Percentiles rank a stretch among this genome's conserved stretches.
Evolutionary conservation across 2,113 vertebrate genomes (phyloP).

Genomic region (Trichechus manatus): DNA sequence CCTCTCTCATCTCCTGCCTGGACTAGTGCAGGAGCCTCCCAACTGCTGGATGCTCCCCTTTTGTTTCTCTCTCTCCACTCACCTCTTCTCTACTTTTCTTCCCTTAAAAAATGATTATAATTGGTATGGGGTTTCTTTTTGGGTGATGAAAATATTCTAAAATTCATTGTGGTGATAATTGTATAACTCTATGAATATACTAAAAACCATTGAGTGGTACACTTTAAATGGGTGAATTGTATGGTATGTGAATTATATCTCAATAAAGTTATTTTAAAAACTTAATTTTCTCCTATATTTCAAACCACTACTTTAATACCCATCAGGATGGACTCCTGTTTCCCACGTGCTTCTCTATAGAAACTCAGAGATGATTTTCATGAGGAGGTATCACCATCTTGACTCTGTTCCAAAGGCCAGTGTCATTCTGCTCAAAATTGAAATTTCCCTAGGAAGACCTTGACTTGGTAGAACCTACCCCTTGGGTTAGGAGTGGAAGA

Average conservation of each 20-base stretch:
- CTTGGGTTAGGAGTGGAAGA: neutral
- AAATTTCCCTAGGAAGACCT: neutral
- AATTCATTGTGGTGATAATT: neutral
- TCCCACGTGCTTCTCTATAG: neutral
- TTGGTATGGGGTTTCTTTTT: neutral
- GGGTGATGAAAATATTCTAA: neutral
- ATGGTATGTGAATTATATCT: neutral
- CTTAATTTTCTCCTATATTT: neutral
- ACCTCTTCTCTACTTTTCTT: neutral
- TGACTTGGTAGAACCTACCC: neutral
- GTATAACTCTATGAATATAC: neutral
- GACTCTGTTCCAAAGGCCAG: neutral
- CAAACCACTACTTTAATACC: neutral
- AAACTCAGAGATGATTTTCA: neutral
- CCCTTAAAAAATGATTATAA: neutral
- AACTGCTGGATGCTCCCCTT: fast-evolving
- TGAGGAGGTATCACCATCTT: neutral
- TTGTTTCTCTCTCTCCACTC: neutral
- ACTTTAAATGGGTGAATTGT: neutral
- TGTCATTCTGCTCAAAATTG: neutral
- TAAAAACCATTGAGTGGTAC: neutral
- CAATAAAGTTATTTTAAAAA: neutral
- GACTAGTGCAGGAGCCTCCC: neutral
- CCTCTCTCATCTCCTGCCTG: neutral
- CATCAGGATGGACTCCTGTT: neutral